phyloP scores from a whole-genome alignment of 2,888 invertebrate genomes.

The Catocala fraxini region DNA sequence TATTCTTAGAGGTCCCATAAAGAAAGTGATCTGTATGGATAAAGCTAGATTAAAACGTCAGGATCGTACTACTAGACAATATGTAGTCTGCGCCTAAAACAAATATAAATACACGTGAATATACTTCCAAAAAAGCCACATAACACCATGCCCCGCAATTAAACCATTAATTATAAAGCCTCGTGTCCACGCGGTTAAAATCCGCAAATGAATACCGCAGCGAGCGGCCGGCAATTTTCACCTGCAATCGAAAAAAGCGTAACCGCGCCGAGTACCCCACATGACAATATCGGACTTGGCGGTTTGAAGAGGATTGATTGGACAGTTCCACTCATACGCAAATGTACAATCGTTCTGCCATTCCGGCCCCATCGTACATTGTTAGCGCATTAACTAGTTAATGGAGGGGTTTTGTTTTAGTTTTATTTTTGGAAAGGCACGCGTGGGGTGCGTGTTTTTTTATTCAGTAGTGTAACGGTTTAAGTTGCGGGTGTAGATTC shows the following conservation, averaged over 20 bases:
- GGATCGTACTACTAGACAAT: too few species aligned
- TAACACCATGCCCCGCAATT: neutral
- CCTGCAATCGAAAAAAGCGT: constrained; percentile 52
- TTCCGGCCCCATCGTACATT: constrained; percentile 67
- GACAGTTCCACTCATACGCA: constrained; percentile 53
- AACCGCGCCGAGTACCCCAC: constrained; percentile 48
- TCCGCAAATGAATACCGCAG: constrained; percentile 55
- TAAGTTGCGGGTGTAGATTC: neutral
- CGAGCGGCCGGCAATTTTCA: constrained; percentile 56
- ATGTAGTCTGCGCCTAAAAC: too few species aligned
- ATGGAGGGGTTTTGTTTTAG: constrained; percentile 82
- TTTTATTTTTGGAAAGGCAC: constrained; percentile 76
- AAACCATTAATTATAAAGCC: constrained; percentile 47
- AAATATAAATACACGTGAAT: neutral
- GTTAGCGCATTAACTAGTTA: constrained; percentile 83
- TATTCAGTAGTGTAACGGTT: constrained; percentile 51
- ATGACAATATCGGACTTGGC: constrained; percentile 59
- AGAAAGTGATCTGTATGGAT: too few species aligned
- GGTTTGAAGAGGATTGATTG: constrained; percentile 56
- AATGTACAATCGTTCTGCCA: constrained; percentile 41
- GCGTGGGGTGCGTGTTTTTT: constrained; percentile 50
- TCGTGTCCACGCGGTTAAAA: constrained; percentile 48
- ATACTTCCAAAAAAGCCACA: neutral
- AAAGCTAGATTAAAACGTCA: too few species aligned
- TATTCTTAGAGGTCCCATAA: too few species aligned